Conservation (phyloP, 2,888 invertebrate genomes). For the Melanophora roralis region DNA sequence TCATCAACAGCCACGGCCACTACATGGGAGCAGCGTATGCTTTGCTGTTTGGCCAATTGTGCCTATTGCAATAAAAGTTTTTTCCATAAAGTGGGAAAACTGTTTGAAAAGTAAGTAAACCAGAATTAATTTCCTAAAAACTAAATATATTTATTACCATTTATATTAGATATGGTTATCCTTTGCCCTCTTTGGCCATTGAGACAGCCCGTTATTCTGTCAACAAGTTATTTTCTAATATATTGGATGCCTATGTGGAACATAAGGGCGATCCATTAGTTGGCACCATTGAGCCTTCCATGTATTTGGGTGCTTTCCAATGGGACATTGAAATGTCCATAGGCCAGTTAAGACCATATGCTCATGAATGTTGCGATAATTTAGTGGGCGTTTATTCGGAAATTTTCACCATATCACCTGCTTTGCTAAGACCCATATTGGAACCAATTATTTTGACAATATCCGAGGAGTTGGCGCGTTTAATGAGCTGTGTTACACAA, state of each 20-base stretch:
- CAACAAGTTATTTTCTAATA: conserved; percentile 75
- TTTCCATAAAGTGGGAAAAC: conserved; percentile 83
- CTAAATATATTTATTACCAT: neutral
- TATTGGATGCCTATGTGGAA: conserved; percentile 90
- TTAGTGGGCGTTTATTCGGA: conserved; percentile 80
- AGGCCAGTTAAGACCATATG: conserved; percentile 89
- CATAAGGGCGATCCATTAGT: conserved; percentile 95
- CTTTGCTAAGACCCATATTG: conserved; percentile 84
- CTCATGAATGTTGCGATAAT: conserved; percentile 91
- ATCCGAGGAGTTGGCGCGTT: conserved; percentile 92
- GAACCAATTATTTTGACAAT: conserved; percentile 92
- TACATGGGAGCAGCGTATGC: conserved; percentile 87
- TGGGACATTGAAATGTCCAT: conserved; percentile 88
- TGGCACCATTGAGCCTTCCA: conserved; percentile 96
- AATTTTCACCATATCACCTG: conserved; percentile 83
- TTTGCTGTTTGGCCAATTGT: conserved; percentile 93
- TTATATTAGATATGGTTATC: conserved; percentile 83
- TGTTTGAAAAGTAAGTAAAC: conserved; percentile 78
- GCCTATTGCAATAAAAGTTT: conserved; percentile 87
- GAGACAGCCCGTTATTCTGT: conserved; percentile 83
- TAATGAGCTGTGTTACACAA: conserved; percentile 87
- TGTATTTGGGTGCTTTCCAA: conserved; percentile 94
- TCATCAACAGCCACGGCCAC: conserved; percentile 69
- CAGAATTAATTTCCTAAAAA: neutral
- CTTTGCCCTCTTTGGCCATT: conserved; percentile 84